A percentile compares a stretch with the other conserved stretches of the same genome.
phyloP scores from a whole-genome alignment of 1,140 invertebrate species.

The Oryzaephilus surinamensis region DNA sequence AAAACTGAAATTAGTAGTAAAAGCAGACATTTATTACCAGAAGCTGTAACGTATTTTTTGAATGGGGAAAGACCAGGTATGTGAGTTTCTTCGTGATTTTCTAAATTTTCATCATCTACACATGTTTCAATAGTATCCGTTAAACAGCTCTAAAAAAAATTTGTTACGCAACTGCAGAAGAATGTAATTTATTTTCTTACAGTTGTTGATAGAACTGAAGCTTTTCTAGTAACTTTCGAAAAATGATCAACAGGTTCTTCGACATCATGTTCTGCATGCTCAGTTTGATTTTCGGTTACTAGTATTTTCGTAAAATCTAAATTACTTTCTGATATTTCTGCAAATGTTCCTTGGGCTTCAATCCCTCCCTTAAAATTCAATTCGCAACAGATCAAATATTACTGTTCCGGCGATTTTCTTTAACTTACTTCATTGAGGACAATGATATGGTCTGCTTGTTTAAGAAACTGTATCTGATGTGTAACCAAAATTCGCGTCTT shows the following conservation, averaged over 20 bases:
- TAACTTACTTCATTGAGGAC: slow-evolving; percentile 58
- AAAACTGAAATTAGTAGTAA: slow-evolving; percentile 44
- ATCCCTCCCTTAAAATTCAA: slow-evolving; percentile 41
- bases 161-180: too few species aligned
- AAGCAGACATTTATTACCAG: slow-evolving; percentile 45
- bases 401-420: too few species aligned
- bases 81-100: slow-evolving; percentile 11
- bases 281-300: slow-evolving; percentile 18
- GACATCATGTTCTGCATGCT: slow-evolving; percentile 2
- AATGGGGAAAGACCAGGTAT: too few species aligned
- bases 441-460: slow-evolving; percentile 62
- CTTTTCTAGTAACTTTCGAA: slow-evolving; percentile 1
- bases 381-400: too few species aligned
- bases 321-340: slow-evolving; percentile 41
- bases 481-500: slow-evolving; percentile 68
- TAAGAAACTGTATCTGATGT: slow-evolving; percentile 74
- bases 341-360: slow-evolving; percentile 44
- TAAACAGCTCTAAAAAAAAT: slow-evolving; percentile 2
- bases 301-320: slow-evolving; percentile 46
- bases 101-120: slow-evolving; percentile 11
- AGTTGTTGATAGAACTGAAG: slow-evolving; percentile 5
- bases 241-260: background rate
- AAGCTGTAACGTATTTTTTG: slow-evolving; percentile 52
- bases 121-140: slow-evolving; percentile 6
- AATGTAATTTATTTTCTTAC: slow-evolving; percentile 1